phyloP scores from a whole-genome alignment of 2,113 vertebrate genomes.

The Xerus inauris region DNA sequence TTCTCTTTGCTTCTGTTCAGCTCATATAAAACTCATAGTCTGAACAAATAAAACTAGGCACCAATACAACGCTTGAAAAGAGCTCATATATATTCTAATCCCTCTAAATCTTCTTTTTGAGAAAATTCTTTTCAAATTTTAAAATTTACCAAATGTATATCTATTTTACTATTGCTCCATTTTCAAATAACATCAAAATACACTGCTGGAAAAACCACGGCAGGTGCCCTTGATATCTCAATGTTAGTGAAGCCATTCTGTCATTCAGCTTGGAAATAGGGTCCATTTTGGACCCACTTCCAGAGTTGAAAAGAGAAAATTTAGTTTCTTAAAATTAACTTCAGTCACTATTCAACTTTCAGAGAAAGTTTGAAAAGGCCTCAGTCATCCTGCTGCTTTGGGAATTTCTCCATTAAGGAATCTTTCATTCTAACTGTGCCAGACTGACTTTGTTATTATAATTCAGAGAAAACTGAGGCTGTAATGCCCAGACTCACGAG shows the following conservation, averaged over 20 bases:
- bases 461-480: neutral
- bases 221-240: neutral
- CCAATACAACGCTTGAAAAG: neutral
- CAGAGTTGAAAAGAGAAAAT: neutral
- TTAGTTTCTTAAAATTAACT: neutral
- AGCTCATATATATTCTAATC: neutral
- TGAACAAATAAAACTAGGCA: neutral
- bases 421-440: neutral
- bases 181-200: neutral
- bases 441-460: neutral
- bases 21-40: neutral
- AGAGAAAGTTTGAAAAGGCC: neutral
- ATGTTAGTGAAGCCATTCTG: neutral
- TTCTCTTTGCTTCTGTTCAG: neutral
- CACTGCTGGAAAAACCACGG: neutral
- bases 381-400: neutral
- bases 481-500: too few relatives aligned
- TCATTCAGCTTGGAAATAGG: neutral
- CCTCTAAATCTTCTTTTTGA: neutral
- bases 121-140: neutral
- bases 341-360: neutral
- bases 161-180: neutral
- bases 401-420: neutral
- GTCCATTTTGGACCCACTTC: neutral
- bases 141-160: neutral